phyloP scores from a whole-genome alignment of 2,797 vertebrate species.

The Microctenopoma stevenorrisi region DNA sequence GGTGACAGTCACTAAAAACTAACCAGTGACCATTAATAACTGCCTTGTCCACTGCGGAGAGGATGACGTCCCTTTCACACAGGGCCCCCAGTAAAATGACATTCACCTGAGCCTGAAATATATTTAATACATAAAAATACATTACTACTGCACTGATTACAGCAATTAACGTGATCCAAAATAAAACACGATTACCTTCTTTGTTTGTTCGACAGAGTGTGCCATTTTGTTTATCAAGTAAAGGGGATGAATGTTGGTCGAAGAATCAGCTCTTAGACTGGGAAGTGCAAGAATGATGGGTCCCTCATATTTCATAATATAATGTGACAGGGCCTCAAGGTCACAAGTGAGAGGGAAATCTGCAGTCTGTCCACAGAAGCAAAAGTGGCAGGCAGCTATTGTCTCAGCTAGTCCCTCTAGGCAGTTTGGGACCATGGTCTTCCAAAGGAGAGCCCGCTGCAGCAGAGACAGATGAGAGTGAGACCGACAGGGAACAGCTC shows the following conservation, averaged over 20 bases:
- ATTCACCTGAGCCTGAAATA: conserved; percentile 71
- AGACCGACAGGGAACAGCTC: conserved; percentile 76
- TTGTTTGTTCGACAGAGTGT: conserved; percentile 40
- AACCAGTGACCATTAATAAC: conserved; percentile 85
- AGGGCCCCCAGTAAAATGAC: conserved; percentile 79
- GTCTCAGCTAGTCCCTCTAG: conserved; percentile 72
- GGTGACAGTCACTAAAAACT: conserved; percentile 87
- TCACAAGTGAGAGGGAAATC: conserved; percentile 41
- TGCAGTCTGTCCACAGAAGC: conserved; percentile 38
- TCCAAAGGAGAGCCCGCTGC: conserved; percentile 89
- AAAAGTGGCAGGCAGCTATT: conserved; percentile 79
- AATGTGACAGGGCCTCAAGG: conserved; percentile 55
- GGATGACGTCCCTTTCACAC: conserved; percentile 62
- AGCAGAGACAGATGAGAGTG: conserved; percentile 82
- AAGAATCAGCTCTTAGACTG: conserved; percentile 36
- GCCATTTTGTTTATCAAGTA: conserved; percentile 79
- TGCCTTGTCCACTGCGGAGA: conserved; percentile 71
- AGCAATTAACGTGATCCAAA: neutral
- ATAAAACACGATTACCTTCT: conserved; percentile 64
- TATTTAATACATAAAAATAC: neutral
- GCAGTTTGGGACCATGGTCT: conserved; percentile 78
- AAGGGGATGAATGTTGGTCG: conserved; percentile 77
- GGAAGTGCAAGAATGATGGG: conserved; percentile 83
- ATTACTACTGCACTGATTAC: neutral
- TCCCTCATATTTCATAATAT: conserved; percentile 65